Evolutionary conservation across 2,888 invertebrate species (phyloP), one percentile per base, ranked within the genome.

Genomic region (Himalopsyche anomala): DNA sequence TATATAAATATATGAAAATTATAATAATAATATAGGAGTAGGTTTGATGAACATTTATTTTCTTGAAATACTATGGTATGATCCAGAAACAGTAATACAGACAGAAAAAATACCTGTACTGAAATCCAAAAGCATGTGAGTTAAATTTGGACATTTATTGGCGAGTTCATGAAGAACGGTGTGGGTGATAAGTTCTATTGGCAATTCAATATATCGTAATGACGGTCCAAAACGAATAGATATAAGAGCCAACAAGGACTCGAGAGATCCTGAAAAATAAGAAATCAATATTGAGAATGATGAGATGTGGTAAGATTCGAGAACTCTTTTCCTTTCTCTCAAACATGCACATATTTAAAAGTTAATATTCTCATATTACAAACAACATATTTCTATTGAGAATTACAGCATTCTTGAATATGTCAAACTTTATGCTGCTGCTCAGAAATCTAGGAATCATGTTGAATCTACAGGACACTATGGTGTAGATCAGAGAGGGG

Each of bases 121-220:
- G 91, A 99, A 99, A 91, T 99, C 99, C 88, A 99, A 94, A 28
- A 99, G 94, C 97, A 99, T 97, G 91, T 98, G 97, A 0, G 98
- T 98, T 84, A 99, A 93, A 91, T 98, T 98, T 0, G 98, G 98
- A 90, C 99, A 99, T 91, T 98, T 99, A 90, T 96, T 98, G 0
- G 99, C 97, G 89, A 99, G 92, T 91, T 99, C 99, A 91, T 99
- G 99, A 0, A 99, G 94, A 11, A 99, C 98, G 0, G 98, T 98
- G 90, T 99, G 98, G 0, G 99, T 99, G 89, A 99, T 99, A 89
- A 99, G 92, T 91, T 99, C 99, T 89, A 99, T 99, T 0, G 98
- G 98, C 84, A 99, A 93, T 91, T 99, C 98, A 89, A 98, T 97
- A 92, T 98, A 98, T 69, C 97, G 94, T 89, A 99, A 91, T 0